These are phyloP conservation scores for Sciurus niger DNA, from an alignment of 2,113 vertebrate genomes.

Conservation along the genomic window DNA sequence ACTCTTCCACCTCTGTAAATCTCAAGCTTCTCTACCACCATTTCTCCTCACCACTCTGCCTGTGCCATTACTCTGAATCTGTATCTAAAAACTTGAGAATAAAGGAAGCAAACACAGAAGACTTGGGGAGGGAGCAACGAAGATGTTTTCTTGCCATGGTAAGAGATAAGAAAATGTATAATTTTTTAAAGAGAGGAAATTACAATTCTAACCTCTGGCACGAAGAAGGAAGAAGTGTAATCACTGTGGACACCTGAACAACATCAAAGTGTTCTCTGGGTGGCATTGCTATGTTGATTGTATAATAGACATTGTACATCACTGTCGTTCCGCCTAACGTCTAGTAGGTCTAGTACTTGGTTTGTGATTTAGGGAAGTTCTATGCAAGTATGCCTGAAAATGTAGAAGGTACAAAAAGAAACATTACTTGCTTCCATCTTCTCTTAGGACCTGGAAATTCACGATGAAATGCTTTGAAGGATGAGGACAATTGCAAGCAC, in stretches of 20 bases:
- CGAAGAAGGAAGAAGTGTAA: not conserved
- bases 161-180: not conserved
- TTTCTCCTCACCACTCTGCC: not conserved
- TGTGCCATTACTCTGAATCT: not conserved
- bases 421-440: not conserved
- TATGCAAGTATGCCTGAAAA: not conserved
- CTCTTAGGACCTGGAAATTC: not conserved
- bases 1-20: not conserved
- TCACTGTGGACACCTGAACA: not conserved
- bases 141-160: not conserved
- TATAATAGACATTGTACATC: not conserved
- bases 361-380: not conserved
- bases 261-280: not conserved
- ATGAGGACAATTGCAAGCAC: not conserved
- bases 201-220: not conserved
- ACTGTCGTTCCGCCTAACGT: not conserved
- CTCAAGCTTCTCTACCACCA: not conserved
- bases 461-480: not conserved
- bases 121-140: not conserved
- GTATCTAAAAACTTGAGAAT: not conserved
- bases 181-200: slow-evolving; percentile 33
- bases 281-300: not conserved
- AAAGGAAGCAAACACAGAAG: not conserved
- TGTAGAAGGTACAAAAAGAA: not conserved
- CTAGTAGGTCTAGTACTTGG: not conserved